Percentiles rank a stretch among this genome's conserved stretches.
Evolutionary conservation across 1,140 invertebrate species (phyloP).

Genomic region (Drosophila ogumai): DNA sequence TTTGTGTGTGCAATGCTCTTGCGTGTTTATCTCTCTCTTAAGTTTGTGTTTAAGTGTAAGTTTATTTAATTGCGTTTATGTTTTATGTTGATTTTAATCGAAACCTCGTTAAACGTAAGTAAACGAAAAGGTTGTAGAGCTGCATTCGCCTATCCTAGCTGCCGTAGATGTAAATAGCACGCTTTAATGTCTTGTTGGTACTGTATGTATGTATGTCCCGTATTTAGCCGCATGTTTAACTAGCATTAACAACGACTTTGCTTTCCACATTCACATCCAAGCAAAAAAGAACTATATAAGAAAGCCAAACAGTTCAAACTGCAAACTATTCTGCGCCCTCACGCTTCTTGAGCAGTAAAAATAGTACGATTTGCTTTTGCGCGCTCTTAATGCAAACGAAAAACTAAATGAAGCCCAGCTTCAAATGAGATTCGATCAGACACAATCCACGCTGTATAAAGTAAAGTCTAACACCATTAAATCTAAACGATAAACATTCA

Average conservation of each 20-base stretch:
- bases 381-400: constrained; percentile 50
- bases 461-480: constrained; percentile 66
- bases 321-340: constrained; percentile 57
- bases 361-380: constrained; percentile 60
- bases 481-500: constrained; percentile 60
- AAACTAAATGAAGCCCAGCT: constrained; percentile 6
- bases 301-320: constrained; percentile 46
- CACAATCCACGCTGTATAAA: constrained; percentile 77
- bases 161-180: constrained; percentile 27
- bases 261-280: constrained; percentile 63
- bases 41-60: constrained; percentile 61
- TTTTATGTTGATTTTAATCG: constrained; percentile 45
- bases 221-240: constrained; percentile 60
- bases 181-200: constrained; percentile 29
- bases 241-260: constrained; percentile 60
- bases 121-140: constrained; percentile 49
- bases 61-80: constrained; percentile 44
- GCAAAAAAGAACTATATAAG: constrained; percentile 39
- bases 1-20: constrained; percentile 42
- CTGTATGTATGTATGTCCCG: constrained; percentile 25
- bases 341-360: constrained; percentile 59
- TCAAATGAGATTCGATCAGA: constrained; percentile 55
- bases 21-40: constrained; percentile 30
- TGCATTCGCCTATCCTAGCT: constrained; percentile 58
- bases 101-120: constrained; percentile 70